phyloP scores from a whole-genome alignment of 2,888 invertebrate genomes.

The Germaria angustata region DNA sequence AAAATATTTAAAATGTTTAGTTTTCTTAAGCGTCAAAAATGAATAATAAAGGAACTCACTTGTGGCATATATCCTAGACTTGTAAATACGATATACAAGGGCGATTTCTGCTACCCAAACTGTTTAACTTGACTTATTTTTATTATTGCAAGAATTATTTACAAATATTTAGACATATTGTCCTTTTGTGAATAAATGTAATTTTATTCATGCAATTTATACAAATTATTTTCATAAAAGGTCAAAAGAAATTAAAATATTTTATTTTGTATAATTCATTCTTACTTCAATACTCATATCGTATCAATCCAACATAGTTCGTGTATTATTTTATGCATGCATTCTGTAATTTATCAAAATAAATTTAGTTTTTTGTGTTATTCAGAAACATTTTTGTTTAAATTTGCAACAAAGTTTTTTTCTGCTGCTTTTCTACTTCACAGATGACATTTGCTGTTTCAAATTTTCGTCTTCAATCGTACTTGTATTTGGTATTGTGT shows the following conservation, averaged over 20 bases:
- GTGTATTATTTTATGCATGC: neutral
- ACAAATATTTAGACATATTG: no score
- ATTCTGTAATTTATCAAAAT: neutral
- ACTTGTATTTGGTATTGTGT: neutral
- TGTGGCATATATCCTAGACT: no score
- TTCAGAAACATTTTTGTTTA: neutral
- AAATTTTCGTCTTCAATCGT: neutral
- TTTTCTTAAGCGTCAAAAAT: no score
- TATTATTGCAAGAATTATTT: no score
- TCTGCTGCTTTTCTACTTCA: neutral
- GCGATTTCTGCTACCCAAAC: no score
- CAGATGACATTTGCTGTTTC: neutral
- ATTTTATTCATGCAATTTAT: conserved; percentile 54
- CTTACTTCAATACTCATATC: neutral
- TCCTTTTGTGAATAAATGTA: conserved; percentile 2
- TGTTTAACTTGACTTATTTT: no score
- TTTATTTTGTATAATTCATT: neutral
- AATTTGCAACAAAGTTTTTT: neutral
- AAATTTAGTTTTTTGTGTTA: neutral
- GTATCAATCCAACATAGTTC: neutral
- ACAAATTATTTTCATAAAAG: conserved; percentile 60
- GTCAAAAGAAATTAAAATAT: neutral
- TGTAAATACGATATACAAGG: no score
- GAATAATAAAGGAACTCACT: no score
- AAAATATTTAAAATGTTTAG: no score